These are phyloP conservation scores for Littorina saxatilis DNA, from an alignment of 1,140 invertebrate species.

Conservation along the genomic window DNA sequence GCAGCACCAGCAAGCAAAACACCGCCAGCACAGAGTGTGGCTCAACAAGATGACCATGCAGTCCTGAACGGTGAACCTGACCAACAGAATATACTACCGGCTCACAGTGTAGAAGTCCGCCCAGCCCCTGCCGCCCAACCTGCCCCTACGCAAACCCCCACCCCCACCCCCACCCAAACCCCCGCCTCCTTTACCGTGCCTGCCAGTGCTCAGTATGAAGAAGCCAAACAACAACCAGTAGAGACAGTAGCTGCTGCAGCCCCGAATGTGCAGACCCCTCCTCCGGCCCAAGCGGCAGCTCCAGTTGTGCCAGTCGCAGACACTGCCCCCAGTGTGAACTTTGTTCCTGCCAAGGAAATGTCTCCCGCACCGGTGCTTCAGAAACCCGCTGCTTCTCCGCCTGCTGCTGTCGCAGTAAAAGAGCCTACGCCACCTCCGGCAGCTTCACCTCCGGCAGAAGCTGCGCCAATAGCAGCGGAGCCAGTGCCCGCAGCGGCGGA, in stretches of 20 bases:
- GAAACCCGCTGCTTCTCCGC: not conserved
- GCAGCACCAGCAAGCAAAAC: no score
- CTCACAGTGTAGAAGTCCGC: no score
- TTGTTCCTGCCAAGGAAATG: not conserved
- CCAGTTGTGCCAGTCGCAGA: not conserved
- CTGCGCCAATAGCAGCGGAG: no score
- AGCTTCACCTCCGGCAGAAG: not conserved
- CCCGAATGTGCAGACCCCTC: slow-evolving; percentile 5
- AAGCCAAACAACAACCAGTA: not conserved
- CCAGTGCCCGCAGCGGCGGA: not conserved
- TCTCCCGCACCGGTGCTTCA: not conserved
- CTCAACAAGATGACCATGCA: not conserved
- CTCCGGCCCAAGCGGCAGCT: not conserved
- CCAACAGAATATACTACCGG: not conserved
- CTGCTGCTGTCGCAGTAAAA: not conserved
- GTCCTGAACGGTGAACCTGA: not conserved
- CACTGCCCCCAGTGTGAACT: not conserved
- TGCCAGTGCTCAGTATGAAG: not conserved
- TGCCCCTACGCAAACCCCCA: not conserved
- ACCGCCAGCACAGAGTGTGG: no score
- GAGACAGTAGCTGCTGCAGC: slow-evolving; percentile 1
- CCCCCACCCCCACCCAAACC: not conserved
- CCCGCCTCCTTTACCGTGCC: not conserved
- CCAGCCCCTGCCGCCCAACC: not conserved
- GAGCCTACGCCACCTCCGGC: not conserved